Base-by-base conservation (phyloP, 2,888 invertebrate species). In the Mycalesis mineus region DNA sequence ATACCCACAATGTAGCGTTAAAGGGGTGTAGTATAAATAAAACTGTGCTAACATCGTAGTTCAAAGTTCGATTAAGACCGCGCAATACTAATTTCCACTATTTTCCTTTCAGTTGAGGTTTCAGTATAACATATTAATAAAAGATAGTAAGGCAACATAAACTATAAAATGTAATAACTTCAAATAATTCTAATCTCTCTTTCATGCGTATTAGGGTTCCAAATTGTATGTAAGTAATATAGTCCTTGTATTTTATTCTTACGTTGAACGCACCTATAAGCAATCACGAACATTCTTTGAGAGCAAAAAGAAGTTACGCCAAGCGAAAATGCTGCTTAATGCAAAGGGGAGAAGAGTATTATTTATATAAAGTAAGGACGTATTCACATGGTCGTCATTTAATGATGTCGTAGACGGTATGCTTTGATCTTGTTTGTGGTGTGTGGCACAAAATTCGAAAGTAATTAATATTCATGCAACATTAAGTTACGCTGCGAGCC, bases 321-420 rank as follows among this genome's bases (percentile, higher is more conserved):
- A 63, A 45, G 49, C 58, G 48, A 73, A 69, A 67, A 60, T 68
- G 41, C 47, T 7, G 6, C 61, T 48, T 64, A 65, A 55, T 36
- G 37, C 37, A 33, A 49, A 40, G 45, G 52, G 42, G 56, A 15
- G 55, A 57, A 65, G 49, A 49, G 14, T 47, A 57, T 58, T 39
- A 49, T 60, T 62, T 60, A 57, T 56, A 40, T 62, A 58, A 47
- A 58, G 54, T 62, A 59, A 70, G 69, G 66, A 64, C 67, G 73
- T 74, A 69, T 68, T 73, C 68, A 71, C 65, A 69, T 73, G 72
- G 76, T 69, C 77, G 75, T 80, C 78, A 77, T 82, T 80, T 82
- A 82, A 82, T 82, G 82, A 82, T 78, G 82, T 80, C 83, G 77
- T 75, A 73, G 75, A 78, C 74, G 73, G 77, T 70, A 75, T 72